Conservation (phyloP, 1,140 invertebrate species). For the Babylonia areolata region DNA sequence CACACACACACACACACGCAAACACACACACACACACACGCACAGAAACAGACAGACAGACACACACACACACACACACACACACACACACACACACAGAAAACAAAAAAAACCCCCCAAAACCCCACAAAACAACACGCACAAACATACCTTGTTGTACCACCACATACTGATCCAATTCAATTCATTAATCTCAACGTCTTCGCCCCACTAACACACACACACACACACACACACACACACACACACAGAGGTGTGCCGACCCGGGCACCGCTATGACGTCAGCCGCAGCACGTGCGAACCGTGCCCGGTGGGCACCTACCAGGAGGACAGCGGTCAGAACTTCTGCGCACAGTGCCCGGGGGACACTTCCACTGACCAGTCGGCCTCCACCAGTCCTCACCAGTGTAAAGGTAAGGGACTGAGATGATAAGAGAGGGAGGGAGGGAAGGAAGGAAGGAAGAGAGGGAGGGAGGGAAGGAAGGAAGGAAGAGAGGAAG, state of each 20-base stretch:
- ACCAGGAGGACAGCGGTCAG: conserved; percentile 85
- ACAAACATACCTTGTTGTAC: too few relatives aligned
- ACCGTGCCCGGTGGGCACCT: conserved; percentile 93
- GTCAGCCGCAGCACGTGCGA: conserved; percentile 74
- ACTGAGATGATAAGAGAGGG: background rate
- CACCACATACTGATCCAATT: too few relatives aligned
- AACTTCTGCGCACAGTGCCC: conserved; percentile 69
- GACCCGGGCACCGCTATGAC: conserved; percentile 50
- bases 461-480: background rate
- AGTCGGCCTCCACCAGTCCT: background rate
- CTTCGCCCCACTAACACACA: too few relatives aligned
- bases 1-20: too few relatives aligned
- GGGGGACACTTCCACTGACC: conserved; percentile 56
- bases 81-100: too few relatives aligned
- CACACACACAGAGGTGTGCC: conserved; percentile 44
- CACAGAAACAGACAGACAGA: too few relatives aligned
- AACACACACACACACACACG: too few relatives aligned
- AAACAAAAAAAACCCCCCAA: too few relatives aligned
- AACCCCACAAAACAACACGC: too few relatives aligned
- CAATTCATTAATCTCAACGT: too few relatives aligned
- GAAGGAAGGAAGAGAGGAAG: background rate
- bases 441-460: background rate
- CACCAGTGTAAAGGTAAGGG: conserved; percentile 27
- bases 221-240: too few relatives aligned
- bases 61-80: too few relatives aligned